phyloP scores from a whole-genome alignment of 2,113 vertebrate species.

The Malaclemys terrapin region DNA sequence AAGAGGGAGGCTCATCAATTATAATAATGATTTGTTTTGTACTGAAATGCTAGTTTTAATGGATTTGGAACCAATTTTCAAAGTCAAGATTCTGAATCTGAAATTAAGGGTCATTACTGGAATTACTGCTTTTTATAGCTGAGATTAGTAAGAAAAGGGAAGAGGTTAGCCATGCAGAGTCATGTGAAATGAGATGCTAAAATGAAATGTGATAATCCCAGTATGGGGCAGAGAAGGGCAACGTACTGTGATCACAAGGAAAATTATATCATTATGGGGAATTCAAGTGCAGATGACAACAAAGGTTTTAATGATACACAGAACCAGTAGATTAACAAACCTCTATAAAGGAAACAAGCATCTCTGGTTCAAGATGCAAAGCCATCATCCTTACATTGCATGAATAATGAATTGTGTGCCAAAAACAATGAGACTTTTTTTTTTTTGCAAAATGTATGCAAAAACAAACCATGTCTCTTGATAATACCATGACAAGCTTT shows the following conservation, averaged over 20 bases:
- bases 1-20: conserved; percentile 23
- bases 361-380: neutral
- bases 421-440: neutral
- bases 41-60: conserved; percentile 22
- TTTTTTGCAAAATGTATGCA: neutral
- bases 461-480: neutral
- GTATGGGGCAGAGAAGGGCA: neutral
- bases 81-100: conserved; percentile 42
- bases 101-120: conserved; percentile 50
- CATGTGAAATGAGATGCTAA: conserved; percentile 37
- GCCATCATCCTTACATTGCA: neutral
- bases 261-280: neutral
- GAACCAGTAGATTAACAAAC: neutral
- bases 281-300: neutral
- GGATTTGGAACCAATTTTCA: conserved; percentile 49
- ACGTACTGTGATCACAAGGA: neutral
- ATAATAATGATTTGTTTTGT: conserved; percentile 48
- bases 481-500: neutral
- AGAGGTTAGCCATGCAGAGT: neutral
- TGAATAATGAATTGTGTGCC: neutral
- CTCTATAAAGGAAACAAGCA: neutral
- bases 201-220: conserved; percentile 16
- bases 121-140: conserved; percentile 32
- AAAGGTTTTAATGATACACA: neutral
- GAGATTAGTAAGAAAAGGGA: neutral